Evolutionary conservation across 2,797 vertebrate species (phyloP), one percentile per base, ranked within the genome.

Genomic region (Spea hammondii): DNA sequence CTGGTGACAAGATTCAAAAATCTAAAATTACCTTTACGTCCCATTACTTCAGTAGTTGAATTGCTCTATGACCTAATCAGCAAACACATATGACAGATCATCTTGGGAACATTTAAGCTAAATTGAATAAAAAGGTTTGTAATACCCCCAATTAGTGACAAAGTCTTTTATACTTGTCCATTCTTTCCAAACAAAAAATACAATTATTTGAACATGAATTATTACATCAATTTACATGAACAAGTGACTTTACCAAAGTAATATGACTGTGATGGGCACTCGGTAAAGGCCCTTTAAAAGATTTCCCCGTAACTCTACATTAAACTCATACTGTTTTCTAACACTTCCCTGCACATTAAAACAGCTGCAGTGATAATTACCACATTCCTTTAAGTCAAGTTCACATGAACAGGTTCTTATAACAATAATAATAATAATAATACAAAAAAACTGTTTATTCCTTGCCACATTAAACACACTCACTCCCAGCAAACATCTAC

Each of bases 291-390:
- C 65, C 12, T 5, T 14, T 12, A 46, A 13, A 69, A 50, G 50
- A 13, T 12, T n/a, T 44, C 49, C 68, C 49, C 32, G 50, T 51
- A 51, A 70, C 51, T 53, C 10, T 45, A 45, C 51, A 71, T 57
- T 71, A 57, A 57, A 71, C 51, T 55, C 69, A 54, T 46, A 45
- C 51, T 55, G 69, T 14, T 72, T 72, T 60, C 0, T 72, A 59
- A 59, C 46, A 60, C 5, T 72, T 72, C 8, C 1, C 9, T 45
- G 13, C 11, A 60, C 54, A 72, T 60, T 71, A 57, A 54, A 71
- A 62, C 59, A 55, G 68, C 53, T 71, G 51, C 44, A 45, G 17
- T 44, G 11, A 57, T 71, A 71, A 71, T 71, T 55, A 55, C 13
- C 32, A 32, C 46, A 17, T 74, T 51, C 49, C 51, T 44, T 47